Conservation (phyloP, 2,113 vertebrate species). For the Myiozetetes cayanensis region DNA sequence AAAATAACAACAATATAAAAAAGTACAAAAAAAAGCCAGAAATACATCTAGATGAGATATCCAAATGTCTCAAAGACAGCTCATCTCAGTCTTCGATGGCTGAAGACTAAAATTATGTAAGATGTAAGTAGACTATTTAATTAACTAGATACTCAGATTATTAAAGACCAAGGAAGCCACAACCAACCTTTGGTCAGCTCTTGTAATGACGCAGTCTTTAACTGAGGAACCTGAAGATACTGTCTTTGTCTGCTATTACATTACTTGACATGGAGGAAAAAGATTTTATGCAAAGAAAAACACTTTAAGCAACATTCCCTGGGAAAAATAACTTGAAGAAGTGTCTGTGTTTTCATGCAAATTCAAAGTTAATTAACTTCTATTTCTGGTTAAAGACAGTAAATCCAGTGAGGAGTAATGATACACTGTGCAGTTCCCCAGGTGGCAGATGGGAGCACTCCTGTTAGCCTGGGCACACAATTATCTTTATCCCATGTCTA, state of each 20-base stretch:
- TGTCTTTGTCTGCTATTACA: background rate
- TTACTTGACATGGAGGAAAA: background rate
- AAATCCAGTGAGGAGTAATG: background rate
- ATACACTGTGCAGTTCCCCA: background rate
- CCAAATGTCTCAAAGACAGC: background rate
- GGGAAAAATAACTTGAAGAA: background rate
- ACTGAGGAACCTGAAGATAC: background rate
- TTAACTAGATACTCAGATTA: background rate
- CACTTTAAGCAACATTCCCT: background rate
- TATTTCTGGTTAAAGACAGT: background rate
- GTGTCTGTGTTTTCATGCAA: background rate
- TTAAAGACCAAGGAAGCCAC: background rate
- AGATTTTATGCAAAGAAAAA: background rate
- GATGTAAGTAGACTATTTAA: background rate
- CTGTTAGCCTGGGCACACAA: background rate
- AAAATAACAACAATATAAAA: background rate
- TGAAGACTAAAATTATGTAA: constrained; percentile 6
- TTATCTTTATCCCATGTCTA: background rate
- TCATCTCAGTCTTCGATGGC: background rate
- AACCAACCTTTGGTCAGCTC: background rate
- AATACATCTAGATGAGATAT: background rate
- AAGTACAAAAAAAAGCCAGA: background rate
- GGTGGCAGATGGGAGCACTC: background rate
- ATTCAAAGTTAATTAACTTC: background rate
- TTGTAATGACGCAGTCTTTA: background rate